A percentile compares a stretch with the other conserved stretches of the same genome.
Conservation (phyloP, 1,140 invertebrate species). For the Dendroctonus valens region DNA sequence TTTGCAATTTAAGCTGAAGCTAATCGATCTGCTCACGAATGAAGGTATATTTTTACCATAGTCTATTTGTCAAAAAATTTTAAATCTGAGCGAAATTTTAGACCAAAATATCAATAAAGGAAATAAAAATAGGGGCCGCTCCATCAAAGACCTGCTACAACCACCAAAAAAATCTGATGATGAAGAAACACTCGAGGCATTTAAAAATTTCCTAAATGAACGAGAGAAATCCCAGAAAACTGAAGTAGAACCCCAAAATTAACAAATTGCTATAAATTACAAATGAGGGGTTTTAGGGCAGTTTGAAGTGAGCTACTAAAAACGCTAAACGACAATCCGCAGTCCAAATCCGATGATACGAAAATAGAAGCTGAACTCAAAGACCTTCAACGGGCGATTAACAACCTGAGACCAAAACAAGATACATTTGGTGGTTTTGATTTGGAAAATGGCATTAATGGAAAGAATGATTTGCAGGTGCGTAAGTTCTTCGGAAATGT, state of each 20-base stretch:
- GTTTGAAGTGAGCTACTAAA: constrained; percentile 4
- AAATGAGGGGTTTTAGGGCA: constrained; percentile 4
- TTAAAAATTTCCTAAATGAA: background rate
- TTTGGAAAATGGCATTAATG: constrained; percentile 4
- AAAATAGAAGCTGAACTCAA: constrained; percentile 34
- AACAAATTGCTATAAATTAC: background rate
- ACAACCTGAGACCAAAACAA: constrained; percentile 39
- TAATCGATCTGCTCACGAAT: constrained; percentile 4
- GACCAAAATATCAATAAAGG: background rate
- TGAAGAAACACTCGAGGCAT: constrained; percentile 1
- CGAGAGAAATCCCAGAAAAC: constrained; percentile 1
- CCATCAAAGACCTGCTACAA: background rate
- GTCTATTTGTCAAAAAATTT: too few relatives aligned
- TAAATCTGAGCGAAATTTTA: background rate
- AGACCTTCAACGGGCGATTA: constrained; percentile 40
- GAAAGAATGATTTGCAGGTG: constrained; percentile 19
- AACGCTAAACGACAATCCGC: constrained; percentile 4
- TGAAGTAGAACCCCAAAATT: background rate
- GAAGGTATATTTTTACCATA: background rate
- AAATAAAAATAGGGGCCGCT: background rate
- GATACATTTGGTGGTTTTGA: constrained; percentile 2
- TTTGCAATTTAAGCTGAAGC: constrained; percentile 4
- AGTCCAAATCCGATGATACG: constrained; percentile 34
- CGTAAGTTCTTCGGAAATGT: background rate
- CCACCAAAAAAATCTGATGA: constrained; percentile 3